Evolutionary conservation across 2,113 vertebrate genomes (phyloP).

Genomic region (Solenodon paradoxus): DNA sequence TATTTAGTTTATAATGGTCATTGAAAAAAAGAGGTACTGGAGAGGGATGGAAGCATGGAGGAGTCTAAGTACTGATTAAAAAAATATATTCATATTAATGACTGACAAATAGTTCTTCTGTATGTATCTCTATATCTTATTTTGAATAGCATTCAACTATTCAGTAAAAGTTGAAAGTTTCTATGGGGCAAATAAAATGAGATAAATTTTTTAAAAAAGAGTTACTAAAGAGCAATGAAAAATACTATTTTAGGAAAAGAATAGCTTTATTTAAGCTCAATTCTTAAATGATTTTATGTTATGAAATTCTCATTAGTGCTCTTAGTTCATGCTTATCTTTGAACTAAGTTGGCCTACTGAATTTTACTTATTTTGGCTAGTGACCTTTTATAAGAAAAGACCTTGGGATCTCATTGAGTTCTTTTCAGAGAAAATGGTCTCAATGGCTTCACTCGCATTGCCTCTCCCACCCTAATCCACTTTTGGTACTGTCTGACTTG

Average conservation of each 20-base stretch:
- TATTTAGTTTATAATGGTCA: background rate
- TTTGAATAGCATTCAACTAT: no score
- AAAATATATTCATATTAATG: no score
- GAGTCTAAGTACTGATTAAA: no score
- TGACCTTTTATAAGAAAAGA: background rate
- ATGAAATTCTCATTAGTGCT: background rate
- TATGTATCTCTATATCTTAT: no score
- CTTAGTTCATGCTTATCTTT: background rate
- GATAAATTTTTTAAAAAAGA: no score
- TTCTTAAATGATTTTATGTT: constrained; percentile 24
- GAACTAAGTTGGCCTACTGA: background rate
- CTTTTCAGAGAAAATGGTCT: background rate
- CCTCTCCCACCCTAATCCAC: background rate
- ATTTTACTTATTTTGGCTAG: background rate
- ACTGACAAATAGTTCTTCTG: no score
- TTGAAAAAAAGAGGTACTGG: background rate
- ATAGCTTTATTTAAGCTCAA: background rate
- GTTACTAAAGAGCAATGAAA: background rate
- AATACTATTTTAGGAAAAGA: background rate
- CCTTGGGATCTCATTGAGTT: background rate
- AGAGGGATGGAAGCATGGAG: no score
- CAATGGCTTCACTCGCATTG: background rate
- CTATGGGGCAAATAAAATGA: no score
- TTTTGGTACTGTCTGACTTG: background rate
- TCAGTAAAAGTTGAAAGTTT: no score